Base-by-base conservation (phyloP, 2,113 vertebrate species). In the Paramormyrops kingsleyae region DNA sequence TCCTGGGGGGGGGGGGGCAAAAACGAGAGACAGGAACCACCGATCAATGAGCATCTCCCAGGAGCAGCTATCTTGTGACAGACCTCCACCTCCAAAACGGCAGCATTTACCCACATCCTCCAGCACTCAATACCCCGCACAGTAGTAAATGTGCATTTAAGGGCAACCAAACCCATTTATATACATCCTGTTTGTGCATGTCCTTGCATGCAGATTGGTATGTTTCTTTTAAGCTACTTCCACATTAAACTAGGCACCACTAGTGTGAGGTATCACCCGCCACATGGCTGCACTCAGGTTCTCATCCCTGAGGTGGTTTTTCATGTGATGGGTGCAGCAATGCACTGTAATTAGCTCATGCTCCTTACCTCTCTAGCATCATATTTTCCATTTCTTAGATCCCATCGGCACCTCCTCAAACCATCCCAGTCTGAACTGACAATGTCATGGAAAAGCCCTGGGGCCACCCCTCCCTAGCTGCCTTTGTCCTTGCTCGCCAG, bases 1-100 rank as follows among this genome's bases (percentile, higher is more conserved):
- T 98, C 98, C 98, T 99, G 92, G 15, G 94, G 92, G 87, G 94
- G 92, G 87, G n/a, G 44, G 85, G 47, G 13, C 19, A 3, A 46
- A 66, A n/a, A 85, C 0, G 3, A 21, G 6, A 89, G 87, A 53
- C 15, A 17, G 5, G 0, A 3, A 0, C 3, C 2, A 0, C 17
- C 27, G 62, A 4, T 27, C 9, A 42, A 39, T 88, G 87, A 70
- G 83, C 8, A 0, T 84, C 80, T 46, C 17, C 27, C 39, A 9
- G 13, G 35, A 42, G 24, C 24, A 9, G 21, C 56, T 24, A n/a
- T n/a, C 56, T 24, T 7, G 56, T 3, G 56, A 62, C 56, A 62
- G 56, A 62, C 56, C 56, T 9, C 35, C 70, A 39, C 4, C 74
- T 5, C 31, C 3, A n/a, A 35, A 80, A 12, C 10, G 0, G 59